A percentile compares a stretch with the other conserved stretches of the same genome.
phyloP scores from a whole-genome alignment of 2,113 vertebrate species.

The Paraplagusia blochii region DNA sequence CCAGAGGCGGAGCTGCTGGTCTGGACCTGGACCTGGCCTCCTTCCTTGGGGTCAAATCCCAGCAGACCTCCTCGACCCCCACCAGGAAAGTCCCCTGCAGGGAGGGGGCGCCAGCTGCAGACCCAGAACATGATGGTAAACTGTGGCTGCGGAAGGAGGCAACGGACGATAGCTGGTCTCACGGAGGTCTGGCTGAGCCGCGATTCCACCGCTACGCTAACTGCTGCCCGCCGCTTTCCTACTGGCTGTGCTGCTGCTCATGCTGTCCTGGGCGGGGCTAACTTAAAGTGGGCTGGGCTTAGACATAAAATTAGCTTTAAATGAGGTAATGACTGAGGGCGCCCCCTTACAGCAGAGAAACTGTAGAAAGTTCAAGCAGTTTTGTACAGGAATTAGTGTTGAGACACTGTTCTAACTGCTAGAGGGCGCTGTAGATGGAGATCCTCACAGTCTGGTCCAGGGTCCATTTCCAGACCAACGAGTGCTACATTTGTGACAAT shows the following conservation, averaged over 20 bases:
- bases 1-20: constrained; percentile 47
- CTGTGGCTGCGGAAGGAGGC: constrained; percentile 52
- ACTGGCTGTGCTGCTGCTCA: constrained; percentile 59
- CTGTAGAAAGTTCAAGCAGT: no score
- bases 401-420: neutral
- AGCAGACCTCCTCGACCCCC: constrained; percentile 32
- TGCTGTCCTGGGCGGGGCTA: constrained; percentile 45
- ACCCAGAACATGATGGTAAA: constrained; percentile 7
- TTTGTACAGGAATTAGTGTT: no score
- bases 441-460: no score
- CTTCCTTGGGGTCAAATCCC: constrained; percentile 60
- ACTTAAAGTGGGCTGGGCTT: constrained; percentile 4
- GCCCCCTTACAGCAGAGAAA: no score
- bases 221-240: constrained; percentile 41
- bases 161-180: constrained; percentile 38
- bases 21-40: constrained; percentile 63
- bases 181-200: constrained; percentile 60
- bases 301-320: neutral
- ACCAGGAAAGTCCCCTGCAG: constrained; percentile 15
- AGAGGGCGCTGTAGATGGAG: no score
- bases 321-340: neutral
- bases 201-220: constrained; percentile 58
- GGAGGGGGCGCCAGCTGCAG: neutral
- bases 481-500: no score
- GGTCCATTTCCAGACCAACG: no score